Percentiles rank a stretch among this genome's conserved stretches.
These are phyloP conservation scores for Mesorhabditis sp. DNA, from an alignment of 2,888 invertebrate genomes.

Conservation along the genomic window DNA sequence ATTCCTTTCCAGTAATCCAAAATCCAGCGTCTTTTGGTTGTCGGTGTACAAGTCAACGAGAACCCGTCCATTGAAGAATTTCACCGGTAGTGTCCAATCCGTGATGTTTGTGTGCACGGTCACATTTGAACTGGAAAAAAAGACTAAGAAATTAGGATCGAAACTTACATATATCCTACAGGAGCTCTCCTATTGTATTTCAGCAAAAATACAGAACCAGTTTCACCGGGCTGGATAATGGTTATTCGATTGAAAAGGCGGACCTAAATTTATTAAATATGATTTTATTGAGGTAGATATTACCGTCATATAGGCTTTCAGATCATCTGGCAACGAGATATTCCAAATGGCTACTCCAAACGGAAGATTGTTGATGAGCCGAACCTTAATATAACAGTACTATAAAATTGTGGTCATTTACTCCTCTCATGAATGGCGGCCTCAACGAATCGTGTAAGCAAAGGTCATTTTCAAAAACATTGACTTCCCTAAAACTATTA, in stretches of 20 bases:
- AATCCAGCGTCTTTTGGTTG: constrained; percentile 60
- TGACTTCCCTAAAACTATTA: constrained; percentile 19
- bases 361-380: constrained; percentile 73
- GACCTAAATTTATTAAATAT: constrained; percentile 14
- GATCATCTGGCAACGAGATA: constrained; percentile 68
- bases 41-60: constrained; percentile 60
- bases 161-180: neutral
- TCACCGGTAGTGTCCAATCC: constrained; percentile 1
- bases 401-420: neutral
- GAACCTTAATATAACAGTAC: constrained; percentile 27
- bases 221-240: constrained; percentile 34
- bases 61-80: constrained; percentile 13
- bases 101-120: constrained; percentile 6
- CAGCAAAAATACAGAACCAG: constrained; percentile 40
- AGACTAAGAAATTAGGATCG: neutral
- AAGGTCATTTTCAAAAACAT: constrained; percentile 29
- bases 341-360: constrained; percentile 73
- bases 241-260: constrained; percentile 31
- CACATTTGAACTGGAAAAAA: neutral
- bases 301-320: constrained; percentile 53
- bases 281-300: neutral
- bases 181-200: constrained; percentile 41
- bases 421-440: constrained; percentile 29
- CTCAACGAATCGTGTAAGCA: constrained; percentile 28
- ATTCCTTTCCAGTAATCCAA: constrained; percentile 64